Evolutionary conservation across 2,888 invertebrate genomes (phyloP).

Genomic region (Coecobrya sp.): DNA sequence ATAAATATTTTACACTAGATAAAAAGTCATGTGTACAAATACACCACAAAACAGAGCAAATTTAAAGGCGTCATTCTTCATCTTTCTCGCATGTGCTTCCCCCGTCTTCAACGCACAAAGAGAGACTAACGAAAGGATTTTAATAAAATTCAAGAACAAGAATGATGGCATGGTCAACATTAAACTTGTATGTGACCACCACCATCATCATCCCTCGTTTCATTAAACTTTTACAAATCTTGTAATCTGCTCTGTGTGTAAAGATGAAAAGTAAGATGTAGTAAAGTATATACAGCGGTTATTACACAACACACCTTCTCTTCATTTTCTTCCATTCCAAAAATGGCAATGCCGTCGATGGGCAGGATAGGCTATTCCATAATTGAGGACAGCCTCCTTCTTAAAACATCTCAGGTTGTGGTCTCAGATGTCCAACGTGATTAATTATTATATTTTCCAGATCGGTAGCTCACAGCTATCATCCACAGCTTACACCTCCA

Average conservation of each 20-base stretch:
- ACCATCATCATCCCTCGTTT: conserved; percentile 32
- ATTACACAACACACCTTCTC: conserved; percentile 84
- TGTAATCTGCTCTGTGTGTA: conserved; percentile 13
- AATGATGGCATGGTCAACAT: conserved; percentile 43
- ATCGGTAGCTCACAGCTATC: conserved; percentile 47
- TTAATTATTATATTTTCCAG: conserved; percentile 67
- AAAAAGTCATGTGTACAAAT: background rate
- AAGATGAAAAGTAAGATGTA: conserved; percentile 15
- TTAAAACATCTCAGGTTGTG: conserved; percentile 26
- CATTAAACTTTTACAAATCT: conserved; percentile 48
- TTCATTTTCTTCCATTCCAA: conserved; percentile 86
- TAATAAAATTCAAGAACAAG: conserved; percentile 60
- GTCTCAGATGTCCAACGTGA: conserved; percentile 59
- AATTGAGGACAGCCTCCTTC: conserved; percentile 79
- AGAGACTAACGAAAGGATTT: conserved; percentile 54
- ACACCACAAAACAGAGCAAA: background rate
- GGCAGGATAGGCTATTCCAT: conserved; percentile 79
- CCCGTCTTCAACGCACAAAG: conserved; percentile 59
- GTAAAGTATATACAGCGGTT: background rate
- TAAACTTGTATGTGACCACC: conserved; percentile 55
- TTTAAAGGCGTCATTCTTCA: conserved; percentile 49
- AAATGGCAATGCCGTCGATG: conserved; percentile 82
- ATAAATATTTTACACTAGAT: background rate
- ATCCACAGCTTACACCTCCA: background rate
- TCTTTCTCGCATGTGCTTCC: conserved; percentile 45